Percentiles rank a stretch among this genome's conserved stretches.
These are phyloP conservation scores for Pseudomyrmex sp. DNA, from an alignment of 1,140 invertebrate species.

Conservation along the genomic window DNA sequence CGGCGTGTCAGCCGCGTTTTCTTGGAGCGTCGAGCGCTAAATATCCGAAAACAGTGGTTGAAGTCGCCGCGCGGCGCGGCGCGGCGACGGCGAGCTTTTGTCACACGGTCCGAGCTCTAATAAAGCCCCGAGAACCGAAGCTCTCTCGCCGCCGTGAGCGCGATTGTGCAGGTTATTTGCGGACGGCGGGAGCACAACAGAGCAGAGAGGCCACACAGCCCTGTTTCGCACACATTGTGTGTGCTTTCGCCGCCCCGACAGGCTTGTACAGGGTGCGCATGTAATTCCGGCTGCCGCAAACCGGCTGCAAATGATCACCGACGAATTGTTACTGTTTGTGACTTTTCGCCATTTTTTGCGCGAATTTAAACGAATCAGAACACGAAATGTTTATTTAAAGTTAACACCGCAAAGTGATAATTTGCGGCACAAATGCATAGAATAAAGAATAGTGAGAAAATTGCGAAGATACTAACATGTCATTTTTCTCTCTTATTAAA, in stretches of 20 bases:
- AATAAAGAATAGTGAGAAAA: not conserved
- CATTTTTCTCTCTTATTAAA: not conserved
- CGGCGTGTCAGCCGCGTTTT: not conserved
- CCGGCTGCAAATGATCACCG: not conserved
- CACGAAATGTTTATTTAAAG: not conserved
- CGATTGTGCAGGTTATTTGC: constrained; percentile 64
- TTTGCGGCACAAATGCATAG: not conserved
- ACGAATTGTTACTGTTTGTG: not conserved
- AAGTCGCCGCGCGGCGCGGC: not conserved
- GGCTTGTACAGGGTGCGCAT: constrained; percentile 41
- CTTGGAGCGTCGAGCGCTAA: not conserved
- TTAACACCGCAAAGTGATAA: not conserved
- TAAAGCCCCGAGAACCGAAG: constrained; percentile 44
- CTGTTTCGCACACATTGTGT: constrained; percentile 43
- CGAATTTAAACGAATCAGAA: no score
- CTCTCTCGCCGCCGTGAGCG: constrained; percentile 16
- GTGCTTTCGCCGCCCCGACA: not conserved
- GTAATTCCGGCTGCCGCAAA: constrained; percentile 2
- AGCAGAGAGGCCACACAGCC: constrained; percentile 14
- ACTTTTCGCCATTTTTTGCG: not conserved
- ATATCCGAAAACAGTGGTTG: constrained; percentile 24
- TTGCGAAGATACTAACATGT: not conserved
- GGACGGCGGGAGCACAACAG: constrained; percentile 62
- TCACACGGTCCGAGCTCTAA: constrained; percentile 39
- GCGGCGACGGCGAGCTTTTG: constrained; percentile 30